Evolutionary conservation across 2,113 vertebrate species (phyloP).

Genomic region (Chamaetylas fuelleborni): DNA sequence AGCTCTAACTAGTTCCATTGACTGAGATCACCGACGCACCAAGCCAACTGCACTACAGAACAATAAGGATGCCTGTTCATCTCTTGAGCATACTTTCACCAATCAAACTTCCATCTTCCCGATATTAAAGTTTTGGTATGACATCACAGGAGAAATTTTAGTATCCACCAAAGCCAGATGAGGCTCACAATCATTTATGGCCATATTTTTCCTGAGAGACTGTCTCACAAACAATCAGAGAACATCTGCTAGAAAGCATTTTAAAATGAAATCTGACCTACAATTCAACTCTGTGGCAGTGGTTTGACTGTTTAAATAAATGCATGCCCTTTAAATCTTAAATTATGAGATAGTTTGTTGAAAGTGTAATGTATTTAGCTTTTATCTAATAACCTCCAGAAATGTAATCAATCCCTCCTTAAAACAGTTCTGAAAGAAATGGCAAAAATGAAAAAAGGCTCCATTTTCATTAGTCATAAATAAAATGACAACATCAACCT

Average conservation of each 20-base stretch:
- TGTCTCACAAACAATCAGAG: slow-evolving; percentile 71
- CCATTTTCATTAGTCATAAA: slow-evolving; percentile 75
- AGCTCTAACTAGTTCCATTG: not conserved
- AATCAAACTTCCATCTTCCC: slow-evolving; percentile 26
- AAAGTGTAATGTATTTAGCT: slow-evolving; percentile 86
- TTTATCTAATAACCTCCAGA: slow-evolving; percentile 81
- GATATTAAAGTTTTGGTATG: slow-evolving; percentile 49
- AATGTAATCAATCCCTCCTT: slow-evolving; percentile 74
- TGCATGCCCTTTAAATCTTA: slow-evolving; percentile 83
- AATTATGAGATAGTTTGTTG: slow-evolving; percentile 85
- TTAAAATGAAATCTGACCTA: slow-evolving; percentile 79
- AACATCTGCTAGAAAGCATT: slow-evolving; percentile 75
- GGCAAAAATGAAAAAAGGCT: slow-evolving; percentile 67
- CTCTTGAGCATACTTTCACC: slow-evolving; percentile 37
- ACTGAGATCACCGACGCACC: slow-evolving; percentile 18
- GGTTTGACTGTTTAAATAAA: slow-evolving; percentile 74
- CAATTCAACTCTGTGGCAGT: slow-evolving; percentile 76
- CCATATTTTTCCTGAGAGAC: slow-evolving; percentile 64
- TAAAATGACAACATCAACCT: slow-evolving; percentile 64
- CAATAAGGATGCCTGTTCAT: slow-evolving; percentile 23
- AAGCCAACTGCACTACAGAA: slow-evolving; percentile 9
- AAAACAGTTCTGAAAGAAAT: slow-evolving; percentile 73
- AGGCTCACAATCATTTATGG: slow-evolving; percentile 46
- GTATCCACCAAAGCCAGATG: slow-evolving; percentile 26
- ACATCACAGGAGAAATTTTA: slow-evolving; percentile 57